phyloP scores from a whole-genome alignment of 2,797 vertebrate species.

The Pipistrellus kuhlii region DNA sequence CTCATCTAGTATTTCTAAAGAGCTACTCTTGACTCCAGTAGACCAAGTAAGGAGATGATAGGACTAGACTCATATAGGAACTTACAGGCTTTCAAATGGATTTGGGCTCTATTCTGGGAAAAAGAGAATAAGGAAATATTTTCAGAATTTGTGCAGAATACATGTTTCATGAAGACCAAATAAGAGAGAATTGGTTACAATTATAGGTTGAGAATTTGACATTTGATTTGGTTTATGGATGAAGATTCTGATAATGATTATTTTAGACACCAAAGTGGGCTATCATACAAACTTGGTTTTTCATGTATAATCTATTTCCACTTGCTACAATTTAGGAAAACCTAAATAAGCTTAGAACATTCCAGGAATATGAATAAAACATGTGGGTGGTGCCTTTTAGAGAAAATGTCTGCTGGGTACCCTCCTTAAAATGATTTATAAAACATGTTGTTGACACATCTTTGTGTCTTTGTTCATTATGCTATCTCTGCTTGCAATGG shows the following conservation, averaged over 20 bases:
- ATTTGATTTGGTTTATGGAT: constrained; percentile 27
- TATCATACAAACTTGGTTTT: constrained; percentile 33
- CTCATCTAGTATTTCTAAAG: constrained; percentile 42
- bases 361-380: constrained; percentile 32
- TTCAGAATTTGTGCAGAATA: constrained; percentile 52
- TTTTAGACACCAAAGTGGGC: constrained; percentile 46
- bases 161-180: constrained; percentile 6
- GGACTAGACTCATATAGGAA: constrained; percentile 2
- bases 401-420: constrained; percentile 47
- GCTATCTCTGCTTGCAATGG: constrained; percentile 5
- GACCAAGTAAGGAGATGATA: background rate
- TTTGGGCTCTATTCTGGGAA: constrained; percentile 7
- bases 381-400: background rate
- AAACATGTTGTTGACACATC: constrained; percentile 3
- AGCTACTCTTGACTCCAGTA: constrained; percentile 46
- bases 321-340: constrained; percentile 50
- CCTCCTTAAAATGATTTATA: constrained; percentile 31
- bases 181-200: constrained; percentile 39
- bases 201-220: constrained; percentile 20
- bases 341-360: constrained; percentile 52
- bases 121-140: constrained; percentile 50
- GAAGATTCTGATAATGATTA: constrained; percentile 46
- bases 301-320: constrained; percentile 32
- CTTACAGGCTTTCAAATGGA: background rate
- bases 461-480: constrained; percentile 33